Evolutionary conservation across 2,113 vertebrate species (phyloP).

Genomic region (Puma concolor): DNA sequence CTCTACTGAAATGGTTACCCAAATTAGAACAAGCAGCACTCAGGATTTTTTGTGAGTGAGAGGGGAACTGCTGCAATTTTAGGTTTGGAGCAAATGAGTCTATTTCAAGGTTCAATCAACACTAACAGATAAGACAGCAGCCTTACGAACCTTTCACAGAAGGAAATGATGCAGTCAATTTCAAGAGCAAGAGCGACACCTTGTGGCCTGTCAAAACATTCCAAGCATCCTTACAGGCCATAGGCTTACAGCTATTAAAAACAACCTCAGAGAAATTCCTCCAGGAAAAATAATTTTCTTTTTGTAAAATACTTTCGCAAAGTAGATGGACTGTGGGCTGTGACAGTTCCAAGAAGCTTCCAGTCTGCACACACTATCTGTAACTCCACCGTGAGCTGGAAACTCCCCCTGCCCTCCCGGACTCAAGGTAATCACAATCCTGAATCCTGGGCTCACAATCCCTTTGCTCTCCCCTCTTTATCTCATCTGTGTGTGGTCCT

Average conservation of each 20-base stretch:
- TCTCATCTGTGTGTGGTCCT: not conserved
- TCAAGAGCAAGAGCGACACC: slow-evolving; percentile 67
- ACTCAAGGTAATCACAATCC: not conserved
- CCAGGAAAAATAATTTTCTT: not conserved
- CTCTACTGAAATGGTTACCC: not conserved
- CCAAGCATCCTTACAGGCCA: not conserved
- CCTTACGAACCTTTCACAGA: not conserved
- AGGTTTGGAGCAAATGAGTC: not conserved
- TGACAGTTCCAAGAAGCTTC: not conserved
- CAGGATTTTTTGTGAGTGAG: not conserved
- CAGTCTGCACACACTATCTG: not conserved
- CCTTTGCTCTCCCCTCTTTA: not conserved
- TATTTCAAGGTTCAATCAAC: slow-evolving; percentile 43
- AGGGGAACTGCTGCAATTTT: not conserved
- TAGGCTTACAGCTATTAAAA: not conserved
- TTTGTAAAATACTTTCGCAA: not conserved
- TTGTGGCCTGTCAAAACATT: slow-evolving; percentile 63
- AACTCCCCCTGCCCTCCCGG: not conserved
- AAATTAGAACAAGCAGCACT: slow-evolving; percentile 5
- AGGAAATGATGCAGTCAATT: slow-evolving; percentile 55
- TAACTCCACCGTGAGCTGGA: not conserved
- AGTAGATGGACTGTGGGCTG: not conserved
- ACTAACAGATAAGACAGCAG: slow-evolving; percentile 58
- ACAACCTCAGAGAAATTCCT: not conserved
- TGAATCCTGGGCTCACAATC: not conserved